Evolutionary conservation across 2,888 invertebrate genomes (phyloP), one percentile per base, ranked within the genome.

Genomic region (Vanessa cardui): DNA sequence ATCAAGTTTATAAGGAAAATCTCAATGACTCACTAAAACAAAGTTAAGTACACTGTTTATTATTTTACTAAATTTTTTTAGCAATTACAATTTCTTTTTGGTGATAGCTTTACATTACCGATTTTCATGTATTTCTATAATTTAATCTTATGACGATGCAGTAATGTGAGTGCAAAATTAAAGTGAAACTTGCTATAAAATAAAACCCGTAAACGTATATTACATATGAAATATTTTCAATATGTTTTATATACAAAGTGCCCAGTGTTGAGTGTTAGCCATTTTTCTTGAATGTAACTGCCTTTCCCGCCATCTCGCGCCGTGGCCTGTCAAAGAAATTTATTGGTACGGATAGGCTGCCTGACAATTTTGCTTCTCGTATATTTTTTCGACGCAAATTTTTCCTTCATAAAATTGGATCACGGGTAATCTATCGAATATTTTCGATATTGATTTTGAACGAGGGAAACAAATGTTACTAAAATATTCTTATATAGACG

Each of bases 271-370:
- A 70, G 60, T 59, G 60, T 66, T 67, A 61, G 49, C 68, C 68
- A 72, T 69, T 61, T 74, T 80, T 80, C 67, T 72, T 64, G 62
- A 67, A 76, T 69, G 62, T 73, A 73, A 77, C 71, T 69, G 77
- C 76, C 81, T 76, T 76, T 80, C 79, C 78, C 80, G 79, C 79
- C 80, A 79, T 78, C 75, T 69, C 76, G 74, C 71, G 74, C 73
- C 74, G 68, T 70, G 72, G 69, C 68, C 78, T 82, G 84, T 83
- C 84, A 78, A 74, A 76, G 72, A 77, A 82, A 88, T 87, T 87
- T 87, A 87, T 86, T 83, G 82, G 84, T 85, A 87, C 75, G 77
- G 81, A 86, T 85, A 75, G 79, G 73, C 64, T 72, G 72, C 77
- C 62, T 66, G 75, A 77, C 78, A 78, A 75, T 74, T 75, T 71